Evolutionary conservation across 2,113 vertebrate genomes (phyloP).

Genomic region (Micromys minutus): DNA sequence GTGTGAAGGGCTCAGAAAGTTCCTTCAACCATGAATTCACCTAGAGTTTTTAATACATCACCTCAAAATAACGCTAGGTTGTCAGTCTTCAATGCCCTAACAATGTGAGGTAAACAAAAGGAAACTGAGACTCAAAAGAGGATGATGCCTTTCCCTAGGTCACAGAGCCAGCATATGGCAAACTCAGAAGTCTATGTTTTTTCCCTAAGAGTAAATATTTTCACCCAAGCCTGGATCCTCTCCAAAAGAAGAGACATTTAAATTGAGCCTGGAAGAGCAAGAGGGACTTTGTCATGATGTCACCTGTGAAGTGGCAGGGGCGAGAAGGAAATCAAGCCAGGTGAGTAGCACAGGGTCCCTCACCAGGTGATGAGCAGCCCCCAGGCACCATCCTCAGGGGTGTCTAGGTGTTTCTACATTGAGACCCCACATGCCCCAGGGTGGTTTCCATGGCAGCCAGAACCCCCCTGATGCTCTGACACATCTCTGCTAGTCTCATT

Average conservation of each 20-base stretch:
- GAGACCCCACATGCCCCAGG: neutral
- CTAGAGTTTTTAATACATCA: neutral
- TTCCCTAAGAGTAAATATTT: neutral
- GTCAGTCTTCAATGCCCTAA: neutral
- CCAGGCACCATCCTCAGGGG: neutral
- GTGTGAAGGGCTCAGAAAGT: rapidly evolving
- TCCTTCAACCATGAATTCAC: neutral
- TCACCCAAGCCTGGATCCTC: neutral
- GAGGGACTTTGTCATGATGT: conserved; percentile 50
- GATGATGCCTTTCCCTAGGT: neutral
- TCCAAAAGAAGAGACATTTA: conserved; percentile 33
- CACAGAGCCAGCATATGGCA: neutral
- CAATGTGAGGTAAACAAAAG: neutral
- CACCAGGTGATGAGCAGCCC: neutral
- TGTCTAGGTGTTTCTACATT: neutral
- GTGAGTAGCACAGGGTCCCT: neutral
- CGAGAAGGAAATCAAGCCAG: neutral
- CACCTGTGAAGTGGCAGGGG: conserved; percentile 71
- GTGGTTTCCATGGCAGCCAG: conserved; percentile 50
- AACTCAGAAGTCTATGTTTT: neutral
- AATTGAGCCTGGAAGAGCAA: conserved; percentile 23
- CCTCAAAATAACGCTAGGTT: neutral
- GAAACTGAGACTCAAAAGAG: neutral
- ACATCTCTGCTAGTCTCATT: conserved; percentile 56
- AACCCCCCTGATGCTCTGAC: conserved; percentile 32